Conservation (phyloP, 2,888 invertebrate genomes). For the Eudasyphora cyanicolor region DNA sequence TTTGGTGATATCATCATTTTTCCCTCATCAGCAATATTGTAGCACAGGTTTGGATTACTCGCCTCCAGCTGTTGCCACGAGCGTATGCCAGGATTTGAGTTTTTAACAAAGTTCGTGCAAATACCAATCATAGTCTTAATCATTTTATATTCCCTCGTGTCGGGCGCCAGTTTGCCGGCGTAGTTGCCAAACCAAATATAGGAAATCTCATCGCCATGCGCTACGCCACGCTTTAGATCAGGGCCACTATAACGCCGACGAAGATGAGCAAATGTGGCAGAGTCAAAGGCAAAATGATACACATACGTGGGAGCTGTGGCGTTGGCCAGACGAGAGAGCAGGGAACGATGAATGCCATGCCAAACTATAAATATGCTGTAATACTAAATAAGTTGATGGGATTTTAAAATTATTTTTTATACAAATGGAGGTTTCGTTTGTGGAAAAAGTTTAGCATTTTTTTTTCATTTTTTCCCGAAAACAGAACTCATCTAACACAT, state of each 20-base stretch:
- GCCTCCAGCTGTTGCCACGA: conserved; percentile 71
- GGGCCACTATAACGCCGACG: conserved; percentile 72
- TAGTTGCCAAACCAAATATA: conserved; percentile 74
- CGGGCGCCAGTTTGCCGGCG: conserved; percentile 64
- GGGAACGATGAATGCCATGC: conserved; percentile 76
- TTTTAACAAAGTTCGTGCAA: conserved; percentile 73
- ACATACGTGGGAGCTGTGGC: conserved; percentile 74
- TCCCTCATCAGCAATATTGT: conserved; percentile 74
- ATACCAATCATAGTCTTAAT: conserved; percentile 75
- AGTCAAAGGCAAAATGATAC: conserved; percentile 78
- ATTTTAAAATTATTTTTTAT: neutral
- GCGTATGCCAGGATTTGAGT: conserved; percentile 75
- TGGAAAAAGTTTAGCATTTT: too few species aligned
- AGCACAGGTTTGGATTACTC: conserved; percentile 67
- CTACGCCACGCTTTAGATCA: conserved; percentile 73
- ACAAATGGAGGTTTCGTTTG: too few species aligned
- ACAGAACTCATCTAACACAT: too few species aligned
- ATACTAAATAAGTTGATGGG: conserved; percentile 67
- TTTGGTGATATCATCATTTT: conserved; percentile 71
- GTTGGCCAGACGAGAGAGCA: conserved; percentile 71
- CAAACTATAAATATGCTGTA: conserved; percentile 76
- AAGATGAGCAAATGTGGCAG: conserved; percentile 74
- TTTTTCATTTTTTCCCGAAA: too few species aligned
- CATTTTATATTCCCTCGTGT: conserved; percentile 71
- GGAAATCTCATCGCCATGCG: conserved; percentile 78